Evolutionary conservation across 2,113 vertebrate genomes (phyloP).

Genomic region (Dicrurus megarhynchus): DNA sequence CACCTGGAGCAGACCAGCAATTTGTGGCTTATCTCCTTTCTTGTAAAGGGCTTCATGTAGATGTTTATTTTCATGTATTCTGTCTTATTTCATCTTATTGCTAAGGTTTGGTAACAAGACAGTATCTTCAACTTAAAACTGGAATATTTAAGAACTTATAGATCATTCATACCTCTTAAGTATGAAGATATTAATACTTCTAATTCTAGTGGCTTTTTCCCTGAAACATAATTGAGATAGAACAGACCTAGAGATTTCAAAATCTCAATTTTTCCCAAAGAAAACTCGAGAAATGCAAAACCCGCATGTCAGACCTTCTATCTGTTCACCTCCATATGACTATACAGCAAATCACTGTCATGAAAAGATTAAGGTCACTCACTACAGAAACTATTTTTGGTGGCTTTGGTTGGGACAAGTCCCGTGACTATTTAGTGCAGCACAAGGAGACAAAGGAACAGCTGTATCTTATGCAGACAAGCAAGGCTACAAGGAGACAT

Average conservation of each 20-base stretch:
- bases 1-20: neutral
- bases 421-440: fast-evolving
- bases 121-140: neutral
- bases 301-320: neutral
- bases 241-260: neutral
- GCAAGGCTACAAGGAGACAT: neutral
- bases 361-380: neutral
- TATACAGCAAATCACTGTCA: neutral
- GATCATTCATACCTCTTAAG: neutral
- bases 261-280: neutral
- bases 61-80: neutral
- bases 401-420: neutral
- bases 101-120: neutral
- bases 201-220: neutral
- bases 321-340: neutral
- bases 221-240: neutral
- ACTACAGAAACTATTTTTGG: neutral
- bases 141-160: neutral
- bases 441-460: neutral
- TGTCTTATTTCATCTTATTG: neutral
- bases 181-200: neutral
- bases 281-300: neutral
- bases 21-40: neutral
- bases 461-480: neutral
- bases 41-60: neutral